Evolutionary conservation across 2,888 invertebrate genomes (phyloP).

Genomic region (Tridacna gigas): DNA sequence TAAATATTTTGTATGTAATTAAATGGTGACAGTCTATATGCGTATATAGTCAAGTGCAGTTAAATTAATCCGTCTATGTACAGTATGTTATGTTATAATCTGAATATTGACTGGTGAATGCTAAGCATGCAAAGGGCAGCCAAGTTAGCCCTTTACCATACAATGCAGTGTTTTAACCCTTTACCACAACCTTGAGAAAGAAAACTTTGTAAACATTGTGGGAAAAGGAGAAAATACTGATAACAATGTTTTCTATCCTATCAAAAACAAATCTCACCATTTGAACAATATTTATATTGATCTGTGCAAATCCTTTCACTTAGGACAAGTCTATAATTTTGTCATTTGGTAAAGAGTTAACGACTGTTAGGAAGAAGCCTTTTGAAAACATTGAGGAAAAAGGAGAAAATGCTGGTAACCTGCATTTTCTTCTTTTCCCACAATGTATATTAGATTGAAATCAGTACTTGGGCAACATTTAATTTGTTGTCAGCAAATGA

Average conservation of each 20-base stretch:
- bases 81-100: too few species aligned
- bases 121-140: too few species aligned
- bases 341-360: too few species aligned
- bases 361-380: background rate
- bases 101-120: too few species aligned
- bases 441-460: background rate
- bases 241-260: background rate
- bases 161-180: background rate
- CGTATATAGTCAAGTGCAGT: too few species aligned
- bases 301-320: too few species aligned
- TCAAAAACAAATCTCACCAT: too few species aligned
- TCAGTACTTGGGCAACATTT: too few species aligned
- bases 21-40: background rate
- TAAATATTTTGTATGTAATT: slow-evolving; percentile 41
- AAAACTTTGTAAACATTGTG: background rate
- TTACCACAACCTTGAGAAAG: background rate
- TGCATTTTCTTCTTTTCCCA: background rate
- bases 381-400: background rate
- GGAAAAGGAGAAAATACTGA: background rate
- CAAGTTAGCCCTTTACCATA: background rate
- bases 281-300: too few species aligned
- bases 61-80: too few species aligned
- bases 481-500: too few species aligned
- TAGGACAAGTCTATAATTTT: too few species aligned
- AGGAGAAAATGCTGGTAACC: background rate